Evolutionary conservation across 2,113 vertebrate species (phyloP).

Genomic region (Ptilonorhynchus violaceus): DNA sequence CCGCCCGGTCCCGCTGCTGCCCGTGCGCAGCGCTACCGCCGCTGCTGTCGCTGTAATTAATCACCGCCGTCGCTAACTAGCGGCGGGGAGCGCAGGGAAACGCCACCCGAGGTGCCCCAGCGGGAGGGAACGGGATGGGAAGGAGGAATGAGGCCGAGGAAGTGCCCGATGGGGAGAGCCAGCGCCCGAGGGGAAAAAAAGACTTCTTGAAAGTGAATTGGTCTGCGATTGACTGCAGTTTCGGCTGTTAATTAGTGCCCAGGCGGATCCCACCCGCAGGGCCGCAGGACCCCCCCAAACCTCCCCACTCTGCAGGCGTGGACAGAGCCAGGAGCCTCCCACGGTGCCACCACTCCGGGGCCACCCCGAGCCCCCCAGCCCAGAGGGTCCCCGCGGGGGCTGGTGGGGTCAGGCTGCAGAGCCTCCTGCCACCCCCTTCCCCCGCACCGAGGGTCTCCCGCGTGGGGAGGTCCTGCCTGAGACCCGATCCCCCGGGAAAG

Average conservation of each 20-base stretch:
- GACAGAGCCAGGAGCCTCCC: background rate
- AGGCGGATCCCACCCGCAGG: too few relatives aligned
- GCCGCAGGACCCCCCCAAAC: too few relatives aligned
- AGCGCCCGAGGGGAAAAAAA: too few relatives aligned
- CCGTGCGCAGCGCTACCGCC: background rate
- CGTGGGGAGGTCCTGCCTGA: fast-evolving
- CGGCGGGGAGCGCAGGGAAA: background rate
- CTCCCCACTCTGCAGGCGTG: background rate
- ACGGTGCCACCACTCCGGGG: background rate
- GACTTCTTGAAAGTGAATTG: background rate
- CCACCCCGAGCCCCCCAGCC: fast-evolving
- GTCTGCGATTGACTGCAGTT: background rate
- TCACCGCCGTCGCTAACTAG: background rate
- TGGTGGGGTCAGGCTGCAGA: background rate
- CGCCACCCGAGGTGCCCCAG: background rate
- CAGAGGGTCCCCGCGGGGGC: fast-evolving
- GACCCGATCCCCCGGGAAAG: background rate
- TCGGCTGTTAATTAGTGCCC: background rate
- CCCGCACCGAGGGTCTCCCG: background rate
- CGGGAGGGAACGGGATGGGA: background rate
- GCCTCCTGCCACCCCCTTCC: background rate
- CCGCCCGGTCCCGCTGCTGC: background rate
- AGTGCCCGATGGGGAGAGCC: background rate
- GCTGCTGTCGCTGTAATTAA: background rate
- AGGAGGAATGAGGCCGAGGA: background rate